Percentiles rank a stretch among this genome's conserved stretches.
These are phyloP conservation scores for Carassius gibelio DNA, from an alignment of 2,113 vertebrate species.

Conservation along the genomic window DNA sequence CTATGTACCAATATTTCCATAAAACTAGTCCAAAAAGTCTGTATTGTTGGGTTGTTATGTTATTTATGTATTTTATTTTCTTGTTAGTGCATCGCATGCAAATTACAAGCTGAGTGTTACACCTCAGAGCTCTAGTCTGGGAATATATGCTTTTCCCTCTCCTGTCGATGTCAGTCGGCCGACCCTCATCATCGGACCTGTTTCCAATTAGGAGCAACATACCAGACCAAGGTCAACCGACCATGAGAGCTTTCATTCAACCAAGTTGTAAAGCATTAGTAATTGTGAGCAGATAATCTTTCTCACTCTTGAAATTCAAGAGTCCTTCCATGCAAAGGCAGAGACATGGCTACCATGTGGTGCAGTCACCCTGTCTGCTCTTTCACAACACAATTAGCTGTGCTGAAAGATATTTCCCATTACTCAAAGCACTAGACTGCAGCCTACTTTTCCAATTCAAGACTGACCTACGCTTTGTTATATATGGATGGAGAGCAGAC, in stretches of 20 bases:
- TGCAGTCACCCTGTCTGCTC: constrained; percentile 62
- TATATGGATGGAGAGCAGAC: background rate
- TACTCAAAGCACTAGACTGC: constrained; percentile 37
- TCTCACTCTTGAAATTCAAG: constrained; percentile 51
- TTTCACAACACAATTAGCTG: constrained; percentile 61
- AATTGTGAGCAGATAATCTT: constrained; percentile 62
- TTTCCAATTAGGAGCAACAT: constrained; percentile 61
- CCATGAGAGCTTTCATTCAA: constrained; percentile 56
- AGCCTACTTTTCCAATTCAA: background rate
- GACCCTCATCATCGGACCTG: constrained; percentile 49
- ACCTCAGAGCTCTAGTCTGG: background rate
- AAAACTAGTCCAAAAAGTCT: too few relatives aligned
- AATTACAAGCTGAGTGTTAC: background rate
- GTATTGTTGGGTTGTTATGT: too few relatives aligned
- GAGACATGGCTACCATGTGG: constrained; percentile 61
- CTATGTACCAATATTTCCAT: too few relatives aligned
- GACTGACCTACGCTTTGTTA: background rate
- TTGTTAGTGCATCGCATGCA: background rate
- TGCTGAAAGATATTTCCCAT: constrained; percentile 60
- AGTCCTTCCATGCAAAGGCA: constrained; percentile 53
- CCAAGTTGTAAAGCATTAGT: constrained; percentile 63
- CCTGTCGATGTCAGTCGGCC: constrained; percentile 10
- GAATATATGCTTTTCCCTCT: constrained; percentile 38
- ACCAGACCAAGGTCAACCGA: constrained; percentile 60
- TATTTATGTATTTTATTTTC: too few relatives aligned